Base-by-base conservation (phyloP, 2,888 invertebrate species). In the Ferdinandea cuprea region DNA sequence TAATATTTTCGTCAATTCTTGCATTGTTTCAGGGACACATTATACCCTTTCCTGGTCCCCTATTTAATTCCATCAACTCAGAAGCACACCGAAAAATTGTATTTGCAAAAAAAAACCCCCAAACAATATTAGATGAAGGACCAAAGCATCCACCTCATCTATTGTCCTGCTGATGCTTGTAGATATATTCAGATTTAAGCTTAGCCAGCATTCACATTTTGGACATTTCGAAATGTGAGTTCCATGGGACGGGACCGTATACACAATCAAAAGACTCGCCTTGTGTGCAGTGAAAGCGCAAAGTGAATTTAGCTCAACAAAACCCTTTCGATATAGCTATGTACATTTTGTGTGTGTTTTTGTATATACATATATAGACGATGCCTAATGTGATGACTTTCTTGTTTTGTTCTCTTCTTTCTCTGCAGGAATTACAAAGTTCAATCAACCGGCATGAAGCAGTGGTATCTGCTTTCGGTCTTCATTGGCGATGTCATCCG, bases 401-500 rank as follows among this genome's bases (percentile, higher is more conserved):
- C 58, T 52, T 59, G 17, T 69, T 68, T 63, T 78, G 28, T 77
- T 54, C 54, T 54, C 54, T 66, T 81, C 35, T 68, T 56, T 77
- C 66, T 76, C 81, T 69, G 32, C 93, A 96, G 96, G 87, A 95
- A 95, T 88, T 96, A 96, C 93, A 95, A 95, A 91, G 92, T 93
- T 65, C 95, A 95, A 56, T 93, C 95, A 37, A 94, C 94, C 86
- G 93, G 93, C 86, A 93, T 94, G 88, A 95, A 96, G 90, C 95
- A 96, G 91, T 95, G 95, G 91, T 96, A 96, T 90, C 92, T 97
- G 37, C 93, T 96, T 85, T 96, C 96, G 89, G 95, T 96, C 83
- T 96, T 96, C 91, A 92, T 97, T 73, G 96, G 96, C 28, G 96
- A 97, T 91, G 96, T 96, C 88, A 94, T 96, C 78, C 95, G 95